Percentiles rank a stretch among this genome's conserved stretches.
phyloP scores from a whole-genome alignment of 2,113 vertebrate species.

The Bujurquina vittata region DNA sequence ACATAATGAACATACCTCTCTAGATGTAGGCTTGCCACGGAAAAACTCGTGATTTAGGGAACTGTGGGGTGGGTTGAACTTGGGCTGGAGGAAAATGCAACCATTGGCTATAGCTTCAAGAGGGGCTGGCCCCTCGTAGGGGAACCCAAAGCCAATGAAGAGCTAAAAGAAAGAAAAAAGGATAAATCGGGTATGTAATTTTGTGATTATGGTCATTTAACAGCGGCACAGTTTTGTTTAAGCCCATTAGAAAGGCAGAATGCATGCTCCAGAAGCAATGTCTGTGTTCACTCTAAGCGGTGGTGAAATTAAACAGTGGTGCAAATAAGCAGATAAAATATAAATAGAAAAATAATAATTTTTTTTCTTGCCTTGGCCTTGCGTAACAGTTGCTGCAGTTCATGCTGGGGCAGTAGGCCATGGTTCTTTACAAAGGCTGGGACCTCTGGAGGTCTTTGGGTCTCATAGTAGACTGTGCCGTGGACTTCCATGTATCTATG shows the following conservation, averaged over 20 bases:
- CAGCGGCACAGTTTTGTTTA: not conserved
- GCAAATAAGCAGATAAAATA: not conserved
- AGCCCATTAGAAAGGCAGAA: not conserved
- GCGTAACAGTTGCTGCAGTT: conserved; percentile 94
- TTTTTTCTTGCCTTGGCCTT: conserved; percentile 86
- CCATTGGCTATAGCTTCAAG: conserved; percentile 97
- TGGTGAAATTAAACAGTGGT: not conserved
- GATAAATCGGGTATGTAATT: not conserved
- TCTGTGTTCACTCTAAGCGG: not conserved
- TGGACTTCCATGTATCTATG: conserved; percentile 98
- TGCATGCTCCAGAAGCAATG: not conserved
- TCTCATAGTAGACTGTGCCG: conserved; percentile 95
- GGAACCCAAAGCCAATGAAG: conserved; percentile 97
- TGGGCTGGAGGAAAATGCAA: conserved; percentile 93
- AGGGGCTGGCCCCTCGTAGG: conserved; percentile 96
- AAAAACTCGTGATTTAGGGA: conserved; percentile 98
- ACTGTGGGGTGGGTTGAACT: conserved; percentile 92
- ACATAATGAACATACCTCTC: conserved; percentile 81
- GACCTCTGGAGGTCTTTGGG: conserved; percentile 93
- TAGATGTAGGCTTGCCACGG: conserved; percentile 94
- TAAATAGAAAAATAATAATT: not conserved
- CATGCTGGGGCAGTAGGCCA: conserved; percentile 93
- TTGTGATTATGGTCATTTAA: not conserved
- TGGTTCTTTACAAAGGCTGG: conserved; percentile 97
- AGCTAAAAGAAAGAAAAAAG: conserved; percentile 79